Percentiles rank a stretch among this genome's conserved stretches.
Evolutionary conservation across 2,888 invertebrate genomes (phyloP).

Genomic region (Brachylomia viminalis): DNA sequence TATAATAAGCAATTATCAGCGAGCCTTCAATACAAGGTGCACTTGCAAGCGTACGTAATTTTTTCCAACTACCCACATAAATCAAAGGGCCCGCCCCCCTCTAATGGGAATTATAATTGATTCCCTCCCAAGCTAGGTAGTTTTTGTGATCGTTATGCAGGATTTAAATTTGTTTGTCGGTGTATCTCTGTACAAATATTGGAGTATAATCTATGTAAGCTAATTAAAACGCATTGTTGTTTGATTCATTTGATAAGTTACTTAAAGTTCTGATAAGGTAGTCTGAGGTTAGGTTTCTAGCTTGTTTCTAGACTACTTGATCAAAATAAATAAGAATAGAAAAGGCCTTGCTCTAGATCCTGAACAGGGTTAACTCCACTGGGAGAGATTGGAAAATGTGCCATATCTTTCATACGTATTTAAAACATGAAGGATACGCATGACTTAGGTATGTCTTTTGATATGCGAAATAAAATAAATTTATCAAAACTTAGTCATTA

Average conservation of each 20-base stretch:
- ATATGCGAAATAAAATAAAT: background rate
- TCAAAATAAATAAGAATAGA: background rate
- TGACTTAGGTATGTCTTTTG: background rate
- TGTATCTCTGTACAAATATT: constrained; percentile 62
- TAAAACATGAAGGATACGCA: background rate
- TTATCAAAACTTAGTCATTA: background rate
- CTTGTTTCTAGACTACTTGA: background rate
- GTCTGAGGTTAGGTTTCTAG: background rate
- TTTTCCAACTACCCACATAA: constrained; percentile 72
- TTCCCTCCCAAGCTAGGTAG: constrained; percentile 75
- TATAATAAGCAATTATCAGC: constrained; percentile 66
- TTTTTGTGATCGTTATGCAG: constrained; percentile 68
- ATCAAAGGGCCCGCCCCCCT: constrained; percentile 78
- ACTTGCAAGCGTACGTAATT: constrained; percentile 60
- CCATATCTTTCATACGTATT: background rate
- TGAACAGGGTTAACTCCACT: background rate
- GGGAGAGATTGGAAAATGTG: background rate
- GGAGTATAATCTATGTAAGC: constrained; percentile 41
- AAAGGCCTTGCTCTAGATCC: no score
- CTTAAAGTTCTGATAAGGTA: background rate
- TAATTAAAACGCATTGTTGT: constrained; percentile 56
- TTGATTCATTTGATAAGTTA: constrained; percentile 43
- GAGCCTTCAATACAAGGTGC: constrained; percentile 69
- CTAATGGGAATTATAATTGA: constrained; percentile 85
- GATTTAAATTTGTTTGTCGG: constrained; percentile 66